These are phyloP conservation scores for Gonioctena quinquepunctata DNA, from an alignment of 1,140 invertebrate species.

Conservation along the genomic window DNA sequence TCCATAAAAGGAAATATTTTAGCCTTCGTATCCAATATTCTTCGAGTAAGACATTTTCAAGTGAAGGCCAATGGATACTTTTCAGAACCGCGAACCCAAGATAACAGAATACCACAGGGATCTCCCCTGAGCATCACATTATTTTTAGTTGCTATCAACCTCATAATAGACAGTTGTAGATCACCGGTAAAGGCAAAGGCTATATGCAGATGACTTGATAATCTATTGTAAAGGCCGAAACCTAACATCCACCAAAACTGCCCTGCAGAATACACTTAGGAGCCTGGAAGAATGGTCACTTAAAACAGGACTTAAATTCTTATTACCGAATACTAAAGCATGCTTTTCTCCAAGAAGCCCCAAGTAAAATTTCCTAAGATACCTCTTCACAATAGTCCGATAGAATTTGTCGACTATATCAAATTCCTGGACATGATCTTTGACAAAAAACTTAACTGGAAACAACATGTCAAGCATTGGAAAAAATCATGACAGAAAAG, in stretches of 20 bases:
- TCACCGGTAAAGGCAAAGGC: background rate
- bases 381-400: no score
- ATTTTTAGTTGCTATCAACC: conserved; percentile 36
- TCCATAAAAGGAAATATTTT: conserved; percentile 2
- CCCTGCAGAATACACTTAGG: background rate
- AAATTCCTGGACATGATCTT: no score
- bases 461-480: no score
- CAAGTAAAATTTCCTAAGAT: no score
- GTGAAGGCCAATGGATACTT: background rate
- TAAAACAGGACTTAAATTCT: background rate
- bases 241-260: background rate
- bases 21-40: conserved; percentile 5
- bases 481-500: no score
- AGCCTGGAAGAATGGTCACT: background rate
- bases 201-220: background rate
- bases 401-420: no score
- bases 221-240: background rate
- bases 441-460: no score
- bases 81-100: background rate
- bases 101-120: conserved; percentile 40
- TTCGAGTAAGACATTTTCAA: background rate
- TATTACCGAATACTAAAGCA: background rate
- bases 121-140: conserved; percentile 33
- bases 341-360: background rate
- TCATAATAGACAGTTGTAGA: background rate